A percentile compares a stretch with the other conserved stretches of the same genome.
These are phyloP conservation scores for Campoplex capitator DNA, from an alignment of 2,888 invertebrate species.

Conservation along the genomic window DNA sequence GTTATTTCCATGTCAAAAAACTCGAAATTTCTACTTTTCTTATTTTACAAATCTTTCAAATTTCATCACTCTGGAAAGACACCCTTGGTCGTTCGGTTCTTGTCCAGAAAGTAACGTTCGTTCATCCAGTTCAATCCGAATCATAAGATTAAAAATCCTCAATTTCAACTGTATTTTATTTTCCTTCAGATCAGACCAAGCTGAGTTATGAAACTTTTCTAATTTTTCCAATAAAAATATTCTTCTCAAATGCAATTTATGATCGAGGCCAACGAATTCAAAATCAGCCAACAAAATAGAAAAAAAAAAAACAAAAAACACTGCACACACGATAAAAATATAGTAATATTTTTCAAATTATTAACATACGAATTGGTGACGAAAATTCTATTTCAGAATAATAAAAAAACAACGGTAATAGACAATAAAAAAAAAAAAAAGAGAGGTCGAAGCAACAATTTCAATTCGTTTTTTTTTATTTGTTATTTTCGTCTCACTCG, in stretches of 20 bases:
- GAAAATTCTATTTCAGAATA: background rate
- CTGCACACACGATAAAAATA: background rate
- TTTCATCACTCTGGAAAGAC: background rate
- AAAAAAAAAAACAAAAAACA: background rate
- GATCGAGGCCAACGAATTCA: no score
- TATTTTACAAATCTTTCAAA: background rate
- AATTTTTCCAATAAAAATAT: background rate
- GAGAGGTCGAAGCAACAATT: conserved; percentile 16
- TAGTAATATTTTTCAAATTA: background rate
- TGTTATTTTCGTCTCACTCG: conserved; percentile 19
- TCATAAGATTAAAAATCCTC: background rate
- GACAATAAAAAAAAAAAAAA: background rate
- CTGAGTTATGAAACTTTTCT: no score
- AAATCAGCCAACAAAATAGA: background rate
- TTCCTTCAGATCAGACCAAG: no score
- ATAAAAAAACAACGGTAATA: background rate
- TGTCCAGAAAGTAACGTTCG: background rate
- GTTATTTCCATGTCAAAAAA: background rate
- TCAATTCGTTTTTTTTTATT: conserved; percentile 27
- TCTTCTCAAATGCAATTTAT: no score
- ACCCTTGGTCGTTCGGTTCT: background rate
- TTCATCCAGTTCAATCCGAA: background rate
- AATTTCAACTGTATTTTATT: background rate
- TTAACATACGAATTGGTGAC: background rate
- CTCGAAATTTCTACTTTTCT: background rate